Evolutionary conservation across 1,140 invertebrate species (phyloP).

Genomic region (Lerema accius): DNA sequence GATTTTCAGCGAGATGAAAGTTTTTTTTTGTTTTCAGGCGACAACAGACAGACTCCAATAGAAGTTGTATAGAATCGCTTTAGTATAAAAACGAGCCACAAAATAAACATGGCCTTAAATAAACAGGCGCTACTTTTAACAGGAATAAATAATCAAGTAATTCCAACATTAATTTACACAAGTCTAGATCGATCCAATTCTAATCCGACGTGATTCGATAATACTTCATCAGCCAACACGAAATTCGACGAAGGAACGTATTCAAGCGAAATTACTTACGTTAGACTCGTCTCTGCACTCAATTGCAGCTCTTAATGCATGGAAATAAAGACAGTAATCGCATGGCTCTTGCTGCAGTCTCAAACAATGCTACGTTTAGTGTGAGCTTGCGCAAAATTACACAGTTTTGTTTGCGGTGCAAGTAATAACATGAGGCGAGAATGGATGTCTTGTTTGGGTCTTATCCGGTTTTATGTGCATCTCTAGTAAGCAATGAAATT

Average conservation of each 20-base stretch:
- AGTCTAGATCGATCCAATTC: slow-evolving; percentile 1
- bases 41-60: no score
- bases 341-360: slow-evolving; percentile 15
- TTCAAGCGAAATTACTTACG: slow-evolving; percentile 36
- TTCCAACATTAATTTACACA: no score
- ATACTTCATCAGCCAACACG: slow-evolving; percentile 33
- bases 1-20: no score
- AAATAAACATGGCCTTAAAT: no score
- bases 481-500: neutral
- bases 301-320: slow-evolving; percentile 14
- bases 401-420: slow-evolving; percentile 37
- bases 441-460: neutral
- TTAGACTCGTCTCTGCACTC: slow-evolving; percentile 9
- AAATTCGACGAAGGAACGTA: slow-evolving; percentile 37
- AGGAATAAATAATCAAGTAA: no score
- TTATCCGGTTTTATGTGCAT: slow-evolving; percentile 16
- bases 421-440: slow-evolving; percentile 29
- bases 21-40: no score
- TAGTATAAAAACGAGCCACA: no score
- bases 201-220: slow-evolving; percentile 12
- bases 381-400: slow-evolving; percentile 47
- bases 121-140: no score
- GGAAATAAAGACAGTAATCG: slow-evolving; percentile 38
- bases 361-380: slow-evolving; percentile 46
- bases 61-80: no score